Evolutionary conservation across 1,140 invertebrate genomes (phyloP).

Genomic region (Drosophila sp.): DNA sequence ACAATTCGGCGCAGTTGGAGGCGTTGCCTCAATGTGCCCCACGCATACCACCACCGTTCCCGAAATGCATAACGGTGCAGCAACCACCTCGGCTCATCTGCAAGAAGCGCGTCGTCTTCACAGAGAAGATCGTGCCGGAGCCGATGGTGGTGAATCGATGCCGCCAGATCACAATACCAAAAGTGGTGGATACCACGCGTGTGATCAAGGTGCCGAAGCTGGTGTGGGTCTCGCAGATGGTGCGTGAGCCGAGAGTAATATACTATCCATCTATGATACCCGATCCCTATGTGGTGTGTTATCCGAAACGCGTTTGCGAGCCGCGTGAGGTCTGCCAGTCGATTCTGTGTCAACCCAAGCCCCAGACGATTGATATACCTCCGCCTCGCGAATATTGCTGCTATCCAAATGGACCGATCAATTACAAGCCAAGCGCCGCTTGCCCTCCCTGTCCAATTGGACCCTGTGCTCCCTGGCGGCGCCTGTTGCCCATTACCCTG

Average conservation of each 20-base stretch:
- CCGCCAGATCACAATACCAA: slow-evolving; percentile 64
- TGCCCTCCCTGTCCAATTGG: slow-evolving; percentile 66
- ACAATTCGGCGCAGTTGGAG: slow-evolving; percentile 57
- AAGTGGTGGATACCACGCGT: slow-evolving; percentile 67
- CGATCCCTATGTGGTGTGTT: slow-evolving; percentile 75
- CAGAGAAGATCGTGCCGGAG: slow-evolving; percentile 62
- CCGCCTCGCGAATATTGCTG: slow-evolving; percentile 71
- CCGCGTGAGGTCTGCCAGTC: slow-evolving; percentile 73
- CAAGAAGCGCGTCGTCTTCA: slow-evolving; percentile 66
- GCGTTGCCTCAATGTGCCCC: slow-evolving; percentile 68
- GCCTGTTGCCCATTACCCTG: slow-evolving; percentile 63
- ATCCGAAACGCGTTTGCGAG: slow-evolving; percentile 65
- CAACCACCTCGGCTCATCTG: slow-evolving; percentile 69
- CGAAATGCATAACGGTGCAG: slow-evolving; percentile 70
- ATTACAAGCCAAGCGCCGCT: slow-evolving; percentile 55
- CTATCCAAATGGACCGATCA: slow-evolving; percentile 68
- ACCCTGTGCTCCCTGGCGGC: slow-evolving; percentile 49
- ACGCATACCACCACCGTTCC: slow-evolving; percentile 61
- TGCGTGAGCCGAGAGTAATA: slow-evolving; percentile 65
- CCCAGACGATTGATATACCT: slow-evolving; percentile 69
- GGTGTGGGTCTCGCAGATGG: slow-evolving; percentile 68
- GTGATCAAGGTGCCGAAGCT: slow-evolving; percentile 71
- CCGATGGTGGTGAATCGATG: slow-evolving; percentile 71
- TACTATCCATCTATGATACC: slow-evolving; percentile 70
- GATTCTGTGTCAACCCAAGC: slow-evolving; percentile 72